Evolutionary conservation across 2,888 invertebrate genomes (phyloP).

Genomic region (Epiblema foenella): DNA sequence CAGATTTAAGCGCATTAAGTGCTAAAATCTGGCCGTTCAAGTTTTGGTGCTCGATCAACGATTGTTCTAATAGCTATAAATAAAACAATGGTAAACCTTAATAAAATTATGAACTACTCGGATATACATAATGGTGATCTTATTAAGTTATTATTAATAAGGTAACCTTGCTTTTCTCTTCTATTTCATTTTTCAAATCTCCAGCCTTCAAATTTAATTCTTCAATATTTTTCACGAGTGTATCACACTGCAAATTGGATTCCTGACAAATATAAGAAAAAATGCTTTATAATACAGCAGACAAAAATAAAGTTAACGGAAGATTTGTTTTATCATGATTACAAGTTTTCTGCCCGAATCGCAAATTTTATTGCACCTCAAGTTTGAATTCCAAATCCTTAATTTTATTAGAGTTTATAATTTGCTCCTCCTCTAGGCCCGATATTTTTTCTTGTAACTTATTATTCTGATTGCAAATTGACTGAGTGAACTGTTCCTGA

Average conservation of each 20-base stretch:
- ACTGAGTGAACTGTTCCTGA: constrained; percentile 55
- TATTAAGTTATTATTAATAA: background rate
- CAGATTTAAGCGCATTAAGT: constrained; percentile 48
- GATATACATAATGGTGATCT: background rate
- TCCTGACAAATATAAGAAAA: constrained; percentile 46
- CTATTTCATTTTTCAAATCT: constrained; percentile 45
- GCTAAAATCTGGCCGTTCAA: constrained; percentile 46
- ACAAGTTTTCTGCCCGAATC: too few species aligned
- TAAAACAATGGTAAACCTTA: background rate
- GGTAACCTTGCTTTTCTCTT: constrained; percentile 50
- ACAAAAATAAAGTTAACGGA: background rate
- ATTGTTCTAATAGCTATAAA: constrained; percentile 49
- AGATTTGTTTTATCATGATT: background rate
- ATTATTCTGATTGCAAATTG: constrained; percentile 53
- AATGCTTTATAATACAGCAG: background rate
- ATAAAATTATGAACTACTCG: background rate
- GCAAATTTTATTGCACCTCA: constrained; percentile 44
- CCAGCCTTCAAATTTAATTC: constrained; percentile 45
- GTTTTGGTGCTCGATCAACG: constrained; percentile 46
- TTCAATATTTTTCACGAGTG: constrained; percentile 45
- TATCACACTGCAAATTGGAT: constrained; percentile 41
- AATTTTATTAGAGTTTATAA: constrained; percentile 17
- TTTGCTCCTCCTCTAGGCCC: constrained; percentile 50
- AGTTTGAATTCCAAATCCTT: constrained; percentile 48
- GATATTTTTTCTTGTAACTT: constrained; percentile 54